Conservation (phyloP, 2,113 vertebrate genomes). For the Nycticryphes semicollaris region DNA sequence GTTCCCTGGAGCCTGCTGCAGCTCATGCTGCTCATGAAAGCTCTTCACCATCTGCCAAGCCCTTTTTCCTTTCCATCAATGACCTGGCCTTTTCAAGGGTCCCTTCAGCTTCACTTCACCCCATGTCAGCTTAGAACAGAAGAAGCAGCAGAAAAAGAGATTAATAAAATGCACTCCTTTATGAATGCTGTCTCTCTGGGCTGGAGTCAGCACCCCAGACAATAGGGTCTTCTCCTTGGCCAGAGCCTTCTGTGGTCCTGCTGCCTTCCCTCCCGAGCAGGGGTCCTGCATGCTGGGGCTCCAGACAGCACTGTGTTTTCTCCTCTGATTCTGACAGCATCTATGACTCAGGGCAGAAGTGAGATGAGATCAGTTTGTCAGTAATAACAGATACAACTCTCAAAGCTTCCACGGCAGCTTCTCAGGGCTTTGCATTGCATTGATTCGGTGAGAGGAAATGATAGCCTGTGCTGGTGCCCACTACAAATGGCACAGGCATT, state of each 20-base stretch:
- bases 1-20: neutral
- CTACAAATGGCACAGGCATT: neutral
- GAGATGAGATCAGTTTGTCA: neutral
- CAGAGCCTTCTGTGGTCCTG: neutral
- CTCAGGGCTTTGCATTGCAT: neutral
- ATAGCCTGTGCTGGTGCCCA: neutral
- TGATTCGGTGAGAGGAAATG: neutral
- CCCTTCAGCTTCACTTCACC: constrained; percentile 39
- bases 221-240: neutral
- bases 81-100: constrained; percentile 40
- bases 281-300: neutral
- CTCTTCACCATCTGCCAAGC: neutral
- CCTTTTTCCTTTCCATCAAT: neutral
- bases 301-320: neutral
- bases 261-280: neutral
- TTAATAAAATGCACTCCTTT: neutral
- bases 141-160: neutral
- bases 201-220: neutral
- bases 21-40: neutral
- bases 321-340: neutral
- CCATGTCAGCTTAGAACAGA: neutral
- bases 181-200: neutral
- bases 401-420: neutral
- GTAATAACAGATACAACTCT: neutral
- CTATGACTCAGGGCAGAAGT: neutral